A percentile compares a stretch with the other conserved stretches of the same genome.
phyloP scores from a whole-genome alignment of 2,888 invertebrate species.

The Dryobotodes eremita region DNA sequence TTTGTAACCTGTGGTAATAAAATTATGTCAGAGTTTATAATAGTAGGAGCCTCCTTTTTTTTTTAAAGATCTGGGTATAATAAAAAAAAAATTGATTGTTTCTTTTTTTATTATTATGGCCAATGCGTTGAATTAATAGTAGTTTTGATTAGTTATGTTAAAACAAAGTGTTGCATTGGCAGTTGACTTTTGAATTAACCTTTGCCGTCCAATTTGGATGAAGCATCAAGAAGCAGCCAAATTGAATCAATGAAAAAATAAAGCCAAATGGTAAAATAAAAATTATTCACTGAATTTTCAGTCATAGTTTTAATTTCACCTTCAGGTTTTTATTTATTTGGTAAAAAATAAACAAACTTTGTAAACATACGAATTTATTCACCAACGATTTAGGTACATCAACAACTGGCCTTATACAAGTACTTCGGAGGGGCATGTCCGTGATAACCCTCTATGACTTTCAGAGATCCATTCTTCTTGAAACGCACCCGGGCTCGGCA shows the following conservation, averaged over 20 bases:
- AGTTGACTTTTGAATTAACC: background rate
- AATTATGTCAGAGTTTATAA: background rate
- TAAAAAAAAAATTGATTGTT: background rate
- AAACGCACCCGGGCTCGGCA: slow-evolving; percentile 28
- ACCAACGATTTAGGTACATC: background rate
- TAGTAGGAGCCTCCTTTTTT: too few relatives aligned
- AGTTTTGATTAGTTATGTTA: background rate
- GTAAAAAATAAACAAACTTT: background rate
- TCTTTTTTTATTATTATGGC: background rate
- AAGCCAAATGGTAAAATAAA: background rate
- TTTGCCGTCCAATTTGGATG: background rate
- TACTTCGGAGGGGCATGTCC: background rate
- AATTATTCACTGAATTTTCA: background rate
- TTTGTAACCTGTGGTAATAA: slow-evolving; percentile 31
- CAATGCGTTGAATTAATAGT: background rate
- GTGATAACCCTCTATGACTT: slow-evolving; percentile 9
- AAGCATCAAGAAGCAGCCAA: background rate
- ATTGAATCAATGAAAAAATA: background rate
- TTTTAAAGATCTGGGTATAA: background rate
- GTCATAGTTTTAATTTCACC: background rate
- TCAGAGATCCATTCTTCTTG: background rate
- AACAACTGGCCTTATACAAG: background rate
- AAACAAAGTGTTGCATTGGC: background rate
- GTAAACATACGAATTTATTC: background rate
- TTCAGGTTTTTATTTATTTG: background rate